Evolutionary conservation across 1,140 invertebrate species (phyloP), one percentile per base, ranked within the genome.

Genomic region (Apis dorsata): DNA sequence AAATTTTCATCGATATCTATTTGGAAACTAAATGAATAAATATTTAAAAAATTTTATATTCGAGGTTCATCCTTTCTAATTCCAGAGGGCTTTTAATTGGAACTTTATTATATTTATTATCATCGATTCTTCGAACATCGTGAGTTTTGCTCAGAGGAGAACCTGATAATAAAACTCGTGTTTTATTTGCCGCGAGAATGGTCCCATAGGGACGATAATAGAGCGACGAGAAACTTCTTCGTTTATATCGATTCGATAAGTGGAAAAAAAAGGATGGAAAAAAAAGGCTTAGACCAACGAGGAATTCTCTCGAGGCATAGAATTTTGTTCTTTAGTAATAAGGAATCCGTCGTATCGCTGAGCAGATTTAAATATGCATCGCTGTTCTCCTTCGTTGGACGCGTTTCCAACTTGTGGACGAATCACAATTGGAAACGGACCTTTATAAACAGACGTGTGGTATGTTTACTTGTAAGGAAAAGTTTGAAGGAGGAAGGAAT

Each of bases 241-340:
- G 63, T 59, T 53, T 21, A 55, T 79, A 70, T 79, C 79, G 70
- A 74, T 74, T 81, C 70, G 51, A 66, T 44, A 10, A 13, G 24
- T 53, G 8, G 17, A 55, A 53, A 79, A 57, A 19, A 55, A 51
- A 63, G 68, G n/a, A 11, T 68, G 53, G 28, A 66, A 19, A 24
- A n/a, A 53, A 53, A 63, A 51, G 24, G 24, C 44, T 71, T 34
- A 53, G 49, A 7, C 7, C 49, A 3, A 2, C 2, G 10, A 24
- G 2, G 15, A 57, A 57, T 70, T 79, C 55, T 34, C 55, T 49
- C 13, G 28, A 15, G 60, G 34, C 17, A 19, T 51, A 53, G 28
- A 73, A 81, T 74, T 73, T 74, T 15, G 13, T 74, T 44, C 34
- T 44, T 44, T 44, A 66, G 51, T 81, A 72, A 57, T 74, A 74